Conservation (phyloP, 2,113 vertebrate genomes). For the Andinoacara biseriatus region DNA sequence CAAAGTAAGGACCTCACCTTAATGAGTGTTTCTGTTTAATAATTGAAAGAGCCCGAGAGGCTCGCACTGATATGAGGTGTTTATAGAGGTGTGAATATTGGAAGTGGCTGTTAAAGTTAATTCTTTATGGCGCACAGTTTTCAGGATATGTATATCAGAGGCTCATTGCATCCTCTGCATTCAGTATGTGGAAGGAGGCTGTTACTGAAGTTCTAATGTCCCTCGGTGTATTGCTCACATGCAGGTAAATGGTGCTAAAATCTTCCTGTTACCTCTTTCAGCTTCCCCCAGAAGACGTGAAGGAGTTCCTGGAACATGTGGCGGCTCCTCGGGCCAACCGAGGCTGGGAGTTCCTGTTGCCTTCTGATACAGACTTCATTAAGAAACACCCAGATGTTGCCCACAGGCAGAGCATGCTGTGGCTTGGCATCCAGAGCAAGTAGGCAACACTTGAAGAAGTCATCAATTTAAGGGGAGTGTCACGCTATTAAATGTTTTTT, state of each 20-base stretch:
- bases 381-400: slow-evolving; percentile 95
- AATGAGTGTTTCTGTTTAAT: slow-evolving; percentile 3
- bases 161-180: not conserved
- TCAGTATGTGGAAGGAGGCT: not conserved
- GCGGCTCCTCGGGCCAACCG: slow-evolving; percentile 89
- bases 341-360: slow-evolving; percentile 96
- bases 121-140: too few relatives aligned
- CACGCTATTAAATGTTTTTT: not conserved
- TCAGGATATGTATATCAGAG: not conserved
- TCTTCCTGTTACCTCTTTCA: slow-evolving; percentile 46
- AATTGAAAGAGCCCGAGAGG: not conserved
- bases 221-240: not conserved
- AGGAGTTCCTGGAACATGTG: slow-evolving; percentile 97
- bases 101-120: not conserved
- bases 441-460: slow-evolving; percentile 64
- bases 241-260: slow-evolving; percentile 12
- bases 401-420: slow-evolving; percentile 96
- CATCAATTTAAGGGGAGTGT: not conserved
- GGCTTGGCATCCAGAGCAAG: slow-evolving; percentile 98
- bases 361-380: slow-evolving; percentile 89
- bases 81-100: not conserved
- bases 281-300: slow-evolving; percentile 97
- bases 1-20: slow-evolving; percentile 83
- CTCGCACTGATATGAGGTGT: not conserved
- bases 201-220: not conserved